Percentiles rank a stretch among this genome's conserved stretches.
These are phyloP conservation scores for Microhierax caerulescens DNA, from an alignment of 2,797 vertebrate species.

Conservation along the genomic window DNA sequence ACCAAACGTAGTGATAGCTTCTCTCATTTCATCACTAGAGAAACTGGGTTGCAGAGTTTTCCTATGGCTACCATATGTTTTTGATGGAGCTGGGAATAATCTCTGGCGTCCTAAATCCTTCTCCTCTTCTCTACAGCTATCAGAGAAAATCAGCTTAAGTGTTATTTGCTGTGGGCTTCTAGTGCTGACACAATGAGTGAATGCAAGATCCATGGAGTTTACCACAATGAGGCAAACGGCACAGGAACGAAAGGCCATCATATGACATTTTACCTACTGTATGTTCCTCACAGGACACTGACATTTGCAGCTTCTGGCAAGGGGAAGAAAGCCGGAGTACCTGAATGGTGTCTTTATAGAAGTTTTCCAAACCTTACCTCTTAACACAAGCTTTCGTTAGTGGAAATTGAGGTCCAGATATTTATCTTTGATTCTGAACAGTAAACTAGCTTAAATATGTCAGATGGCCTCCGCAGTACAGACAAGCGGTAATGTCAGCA, in stretches of 20 bases:
- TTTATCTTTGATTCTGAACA: not conserved
- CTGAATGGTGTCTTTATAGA: not conserved
- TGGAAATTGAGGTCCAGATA: not conserved
- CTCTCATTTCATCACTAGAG: not conserved
- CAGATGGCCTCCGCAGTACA: not conserved
- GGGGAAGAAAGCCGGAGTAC: not conserved
- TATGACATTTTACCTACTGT: conserved; percentile 11
- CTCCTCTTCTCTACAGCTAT: not conserved
- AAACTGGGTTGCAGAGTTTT: not conserved
- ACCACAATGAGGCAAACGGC: not conserved
- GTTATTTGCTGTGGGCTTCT: not conserved
- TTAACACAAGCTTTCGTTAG: not conserved
- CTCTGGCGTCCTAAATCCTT: not conserved
- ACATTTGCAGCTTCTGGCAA: conserved; percentile 30
- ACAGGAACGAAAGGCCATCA: not conserved
- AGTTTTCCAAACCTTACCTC: not conserved
- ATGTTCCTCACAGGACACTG: conserved; percentile 7
- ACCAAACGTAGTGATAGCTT: not conserved
- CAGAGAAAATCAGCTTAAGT: not conserved
- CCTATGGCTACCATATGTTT: not conserved
- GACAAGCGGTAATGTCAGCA: conserved; percentile 31
- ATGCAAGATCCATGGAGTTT: not conserved
- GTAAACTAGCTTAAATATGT: not conserved
- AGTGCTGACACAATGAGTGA: not conserved
- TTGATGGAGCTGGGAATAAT: not conserved